Conservation (phyloP, 2,888 invertebrate genomes). For the Drosophila ustulata region DNA sequence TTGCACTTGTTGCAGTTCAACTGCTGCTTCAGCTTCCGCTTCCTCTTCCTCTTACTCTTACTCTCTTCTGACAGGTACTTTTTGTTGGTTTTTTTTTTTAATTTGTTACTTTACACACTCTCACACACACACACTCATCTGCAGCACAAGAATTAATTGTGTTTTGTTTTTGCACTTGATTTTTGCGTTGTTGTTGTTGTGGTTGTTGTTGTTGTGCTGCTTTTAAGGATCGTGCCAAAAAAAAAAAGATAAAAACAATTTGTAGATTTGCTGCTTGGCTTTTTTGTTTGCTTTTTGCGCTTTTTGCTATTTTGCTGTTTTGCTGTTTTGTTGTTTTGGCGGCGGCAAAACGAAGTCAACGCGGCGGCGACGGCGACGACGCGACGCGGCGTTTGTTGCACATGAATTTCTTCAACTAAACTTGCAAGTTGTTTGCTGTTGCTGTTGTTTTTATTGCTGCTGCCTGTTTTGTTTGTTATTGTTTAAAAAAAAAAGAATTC, state of each 20-base stretch:
- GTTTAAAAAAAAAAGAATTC: not conserved
- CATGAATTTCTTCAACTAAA: slow-evolving; percentile 3
- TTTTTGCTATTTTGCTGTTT: slow-evolving; percentile 10
- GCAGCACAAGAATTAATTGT: slow-evolving; percentile 5
- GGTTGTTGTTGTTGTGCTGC: slow-evolving; percentile 9
- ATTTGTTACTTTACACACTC: slow-evolving; percentile 7
- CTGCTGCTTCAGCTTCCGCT: not conserved
- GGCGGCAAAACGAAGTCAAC: slow-evolving; percentile 68
- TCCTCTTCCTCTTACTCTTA: not conserved
- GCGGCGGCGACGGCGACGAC: slow-evolving; percentile 64
- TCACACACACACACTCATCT: slow-evolving; percentile 32
- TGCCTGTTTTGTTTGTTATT: slow-evolving; percentile 11
- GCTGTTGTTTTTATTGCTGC: slow-evolving; percentile 1
- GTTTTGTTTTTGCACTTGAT: slow-evolving; percentile 16
- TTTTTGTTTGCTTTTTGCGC: not conserved
- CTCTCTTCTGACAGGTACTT: slow-evolving; percentile 40
- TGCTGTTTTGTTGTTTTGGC: slow-evolving; percentile 62
- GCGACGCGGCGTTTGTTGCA: slow-evolving; percentile 40
- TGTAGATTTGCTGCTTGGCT: slow-evolving; percentile 3
- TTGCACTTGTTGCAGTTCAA: slow-evolving; percentile 19
- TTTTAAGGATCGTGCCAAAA: slow-evolving; percentile 11
- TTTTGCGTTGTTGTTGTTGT: slow-evolving; percentile 4
- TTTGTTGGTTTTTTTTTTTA: slow-evolving; percentile 9
- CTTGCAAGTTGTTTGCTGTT: not conserved
- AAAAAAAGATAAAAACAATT: slow-evolving; percentile 32